Evolutionary conservation across 2,797 vertebrate genomes (phyloP).

Genomic region (Poecilia picta): DNA sequence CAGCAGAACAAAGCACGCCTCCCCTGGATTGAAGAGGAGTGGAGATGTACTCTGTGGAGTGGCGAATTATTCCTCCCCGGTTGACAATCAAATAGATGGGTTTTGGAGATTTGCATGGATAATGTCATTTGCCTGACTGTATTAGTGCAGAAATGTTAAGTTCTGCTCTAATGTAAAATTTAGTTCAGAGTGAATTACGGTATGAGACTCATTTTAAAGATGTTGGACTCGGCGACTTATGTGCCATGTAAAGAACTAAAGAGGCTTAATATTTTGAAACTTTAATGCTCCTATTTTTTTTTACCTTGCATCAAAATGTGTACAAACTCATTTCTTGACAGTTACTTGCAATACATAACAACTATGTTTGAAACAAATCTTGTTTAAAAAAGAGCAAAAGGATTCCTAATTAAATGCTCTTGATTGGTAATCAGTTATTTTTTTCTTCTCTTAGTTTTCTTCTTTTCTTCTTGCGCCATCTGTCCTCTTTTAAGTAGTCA

Average conservation of each 20-base stretch:
- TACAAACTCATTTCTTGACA: neutral
- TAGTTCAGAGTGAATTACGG: neutral
- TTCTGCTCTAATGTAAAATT: neutral
- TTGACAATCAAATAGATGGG: neutral
- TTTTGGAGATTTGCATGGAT: neutral
- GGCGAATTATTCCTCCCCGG: neutral
- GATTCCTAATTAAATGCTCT: conserved; percentile 3
- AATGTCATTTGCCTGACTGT: neutral
- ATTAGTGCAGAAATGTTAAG: neutral
- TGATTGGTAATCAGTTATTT: conserved; percentile 20
- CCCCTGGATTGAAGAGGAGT: neutral
- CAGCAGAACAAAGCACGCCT: neutral
- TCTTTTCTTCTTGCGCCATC: conserved; percentile 21
- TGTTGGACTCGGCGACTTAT: neutral
- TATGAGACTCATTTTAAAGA: neutral
- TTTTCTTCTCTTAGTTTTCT: conserved; percentile 52
- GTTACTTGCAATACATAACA: neutral
- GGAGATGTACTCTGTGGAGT: neutral
- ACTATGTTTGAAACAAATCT: conserved; percentile 15
- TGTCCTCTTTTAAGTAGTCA: conserved; percentile 42
- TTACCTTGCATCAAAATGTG: neutral
- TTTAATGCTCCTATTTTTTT: neutral
- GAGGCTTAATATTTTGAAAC: neutral
- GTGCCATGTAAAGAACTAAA: neutral
- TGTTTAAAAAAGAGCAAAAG: too few species aligned